Percentiles rank a stretch among this genome's conserved stretches.
phyloP scores from a whole-genome alignment of 2,113 vertebrate species.

The Rousettus leschenaultii region DNA sequence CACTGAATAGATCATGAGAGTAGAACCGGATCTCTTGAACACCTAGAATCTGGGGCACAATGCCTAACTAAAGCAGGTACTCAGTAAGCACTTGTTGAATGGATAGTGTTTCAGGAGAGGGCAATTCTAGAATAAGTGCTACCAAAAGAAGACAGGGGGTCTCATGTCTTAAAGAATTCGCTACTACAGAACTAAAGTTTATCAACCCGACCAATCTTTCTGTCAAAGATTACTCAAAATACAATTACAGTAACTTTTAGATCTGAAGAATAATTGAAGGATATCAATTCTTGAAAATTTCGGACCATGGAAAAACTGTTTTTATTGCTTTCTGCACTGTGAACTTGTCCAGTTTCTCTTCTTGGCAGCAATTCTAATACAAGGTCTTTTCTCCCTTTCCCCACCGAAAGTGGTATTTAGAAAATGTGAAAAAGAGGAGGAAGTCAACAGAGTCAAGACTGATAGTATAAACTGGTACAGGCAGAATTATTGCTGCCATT shows the following conservation, averaged over 20 bases:
- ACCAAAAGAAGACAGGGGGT: not conserved
- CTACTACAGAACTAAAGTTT: not conserved
- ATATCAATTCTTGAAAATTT: conserved; percentile 26
- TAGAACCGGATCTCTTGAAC: not conserved
- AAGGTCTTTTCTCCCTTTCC: not conserved
- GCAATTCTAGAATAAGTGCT: not conserved
- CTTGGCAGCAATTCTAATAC: conserved; percentile 30
- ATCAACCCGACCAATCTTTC: not conserved
- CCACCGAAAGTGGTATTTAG: not conserved
- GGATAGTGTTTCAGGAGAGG: not conserved
- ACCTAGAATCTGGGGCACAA: not conserved
- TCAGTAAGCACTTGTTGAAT: not conserved
- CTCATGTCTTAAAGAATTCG: not conserved
- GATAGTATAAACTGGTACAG: not conserved
- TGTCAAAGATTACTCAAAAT: not conserved
- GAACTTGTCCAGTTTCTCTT: conserved; percentile 27
- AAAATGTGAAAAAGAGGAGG: conserved; percentile 28
- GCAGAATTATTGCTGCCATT: not conserved
- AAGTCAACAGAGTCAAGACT: not conserved
- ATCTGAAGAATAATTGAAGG: not conserved
- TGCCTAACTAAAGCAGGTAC: not conserved
- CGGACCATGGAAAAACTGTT: not conserved
- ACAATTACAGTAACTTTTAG: not conserved
- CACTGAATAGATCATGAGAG: not conserved
- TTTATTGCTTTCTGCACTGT: not conserved